Conservation (phyloP, 2,888 invertebrate species). For the Cremastinae sp. region DNA sequence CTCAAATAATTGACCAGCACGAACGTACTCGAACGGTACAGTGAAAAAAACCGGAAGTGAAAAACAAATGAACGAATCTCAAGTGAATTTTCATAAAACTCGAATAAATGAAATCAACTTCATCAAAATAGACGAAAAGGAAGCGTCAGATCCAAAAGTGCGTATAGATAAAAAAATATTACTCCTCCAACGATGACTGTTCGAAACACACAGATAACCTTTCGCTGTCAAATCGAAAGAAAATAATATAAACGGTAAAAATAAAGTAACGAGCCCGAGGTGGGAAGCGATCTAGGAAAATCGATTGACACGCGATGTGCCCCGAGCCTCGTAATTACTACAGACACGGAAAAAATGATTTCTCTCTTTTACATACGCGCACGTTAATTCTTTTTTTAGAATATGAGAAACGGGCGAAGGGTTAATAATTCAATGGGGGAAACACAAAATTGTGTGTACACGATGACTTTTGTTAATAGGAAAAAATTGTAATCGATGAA, state of each 20-base stretch:
- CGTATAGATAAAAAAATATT: too few relatives aligned
- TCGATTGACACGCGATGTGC: conserved; percentile 49
- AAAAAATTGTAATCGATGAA: conserved; percentile 60
- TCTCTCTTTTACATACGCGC: too few relatives aligned
- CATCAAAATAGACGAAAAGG: too few relatives aligned
- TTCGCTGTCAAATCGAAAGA: neutral
- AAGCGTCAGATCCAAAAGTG: too few relatives aligned
- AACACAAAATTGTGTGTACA: conserved; percentile 30
- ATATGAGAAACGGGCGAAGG: conserved; percentile 5
- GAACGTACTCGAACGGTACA: too few relatives aligned
- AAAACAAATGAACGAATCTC: too few relatives aligned
- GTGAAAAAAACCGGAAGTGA: too few relatives aligned
- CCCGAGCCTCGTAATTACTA: neutral
- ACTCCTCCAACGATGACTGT: too few relatives aligned
- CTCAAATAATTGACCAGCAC: too few relatives aligned
- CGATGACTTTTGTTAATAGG: conserved; percentile 55
- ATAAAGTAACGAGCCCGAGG: conserved; percentile 2
- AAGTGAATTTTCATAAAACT: too few relatives aligned
- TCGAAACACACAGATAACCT: too few relatives aligned
- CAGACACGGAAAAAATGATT: neutral
- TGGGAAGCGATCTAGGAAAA: conserved; percentile 31
- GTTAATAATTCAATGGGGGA: conserved; percentile 29
- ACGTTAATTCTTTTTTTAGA: neutral
- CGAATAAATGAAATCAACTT: too few relatives aligned
- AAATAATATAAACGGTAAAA: conserved; percentile 1